phyloP scores from a whole-genome alignment of 2,797 vertebrate genomes.

The Pogoniulus pusillus region DNA sequence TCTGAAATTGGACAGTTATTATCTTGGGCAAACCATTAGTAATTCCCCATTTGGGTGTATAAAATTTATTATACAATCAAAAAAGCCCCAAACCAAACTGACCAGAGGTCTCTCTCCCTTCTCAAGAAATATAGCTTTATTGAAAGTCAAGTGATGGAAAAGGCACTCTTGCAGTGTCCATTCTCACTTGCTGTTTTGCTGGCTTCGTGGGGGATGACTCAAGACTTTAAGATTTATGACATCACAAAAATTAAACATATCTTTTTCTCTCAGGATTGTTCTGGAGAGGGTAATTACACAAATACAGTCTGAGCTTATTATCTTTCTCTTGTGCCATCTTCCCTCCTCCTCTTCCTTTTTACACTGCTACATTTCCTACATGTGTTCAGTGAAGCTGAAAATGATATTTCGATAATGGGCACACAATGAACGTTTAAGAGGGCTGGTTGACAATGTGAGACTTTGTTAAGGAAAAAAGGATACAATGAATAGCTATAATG shows the following conservation, averaged over 20 bases:
- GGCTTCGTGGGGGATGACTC: constrained; percentile 62
- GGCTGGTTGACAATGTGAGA: constrained; percentile 76
- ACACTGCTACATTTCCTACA: constrained; percentile 77
- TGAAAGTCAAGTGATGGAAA: not conserved
- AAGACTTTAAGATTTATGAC: constrained; percentile 62
- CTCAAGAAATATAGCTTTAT: constrained; percentile 39
- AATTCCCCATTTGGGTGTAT: not conserved
- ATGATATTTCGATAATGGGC: constrained; percentile 82
- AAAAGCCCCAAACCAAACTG: not conserved
- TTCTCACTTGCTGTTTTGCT: constrained; percentile 60
- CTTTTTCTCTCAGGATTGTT: constrained; percentile 63
- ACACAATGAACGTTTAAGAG: constrained; percentile 75
- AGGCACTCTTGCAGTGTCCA: constrained; percentile 38
- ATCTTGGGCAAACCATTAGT: not conserved
- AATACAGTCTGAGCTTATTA: constrained; percentile 77
- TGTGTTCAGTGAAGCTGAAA: constrained; percentile 80
- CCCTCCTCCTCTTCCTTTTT: constrained; percentile 56
- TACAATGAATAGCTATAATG: constrained; percentile 78
- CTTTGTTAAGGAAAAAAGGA: constrained; percentile 78
- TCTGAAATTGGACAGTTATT: not conserved
- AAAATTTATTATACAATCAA: not conserved
- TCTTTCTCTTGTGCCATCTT: constrained; percentile 20
- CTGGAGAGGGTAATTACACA: constrained; percentile 75
- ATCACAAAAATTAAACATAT: constrained; percentile 75
- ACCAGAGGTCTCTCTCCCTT: constrained; percentile 15